A percentile compares a stretch with the other conserved stretches of the same genome.
Evolutionary conservation across 2,113 vertebrate genomes (phyloP).

Genomic region (Labeo catla): DNA sequence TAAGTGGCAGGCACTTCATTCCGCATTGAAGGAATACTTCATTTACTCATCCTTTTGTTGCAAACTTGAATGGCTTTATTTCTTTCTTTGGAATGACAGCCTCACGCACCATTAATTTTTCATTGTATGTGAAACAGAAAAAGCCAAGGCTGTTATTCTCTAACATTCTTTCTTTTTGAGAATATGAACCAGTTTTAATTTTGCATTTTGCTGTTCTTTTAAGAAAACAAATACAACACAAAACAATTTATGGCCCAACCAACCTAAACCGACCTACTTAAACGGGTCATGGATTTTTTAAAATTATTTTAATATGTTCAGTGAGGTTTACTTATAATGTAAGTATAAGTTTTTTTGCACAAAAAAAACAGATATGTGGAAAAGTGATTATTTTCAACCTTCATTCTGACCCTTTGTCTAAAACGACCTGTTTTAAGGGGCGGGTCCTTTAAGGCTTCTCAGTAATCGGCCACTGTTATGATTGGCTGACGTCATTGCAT

Average conservation of each 20-base stretch:
- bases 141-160: not conserved
- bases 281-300: not conserved
- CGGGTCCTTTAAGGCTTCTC: no score
- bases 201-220: not conserved
- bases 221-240: slow-evolving; percentile 12
- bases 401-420: no score
- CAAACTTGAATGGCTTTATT: not conserved
- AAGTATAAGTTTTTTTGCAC: no score
- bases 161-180: not conserved
- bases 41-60: not conserved
- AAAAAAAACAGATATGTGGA: no score
- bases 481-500: no score
- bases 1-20: not conserved
- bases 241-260: slow-evolving; percentile 26
- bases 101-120: not conserved
- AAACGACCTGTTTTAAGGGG: no score
- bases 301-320: no score
- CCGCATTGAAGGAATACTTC: not conserved
- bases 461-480: no score
- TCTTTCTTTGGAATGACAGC: not conserved
- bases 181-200: not conserved
- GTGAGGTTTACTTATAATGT: no score
- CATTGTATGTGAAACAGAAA: not conserved
- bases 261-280: slow-evolving; percentile 9
- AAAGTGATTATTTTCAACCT: no score